These are phyloP conservation scores for Strigamia maritima DNA, from an alignment of 2,888 invertebrate genomes.

Conservation along the genomic window DNA sequence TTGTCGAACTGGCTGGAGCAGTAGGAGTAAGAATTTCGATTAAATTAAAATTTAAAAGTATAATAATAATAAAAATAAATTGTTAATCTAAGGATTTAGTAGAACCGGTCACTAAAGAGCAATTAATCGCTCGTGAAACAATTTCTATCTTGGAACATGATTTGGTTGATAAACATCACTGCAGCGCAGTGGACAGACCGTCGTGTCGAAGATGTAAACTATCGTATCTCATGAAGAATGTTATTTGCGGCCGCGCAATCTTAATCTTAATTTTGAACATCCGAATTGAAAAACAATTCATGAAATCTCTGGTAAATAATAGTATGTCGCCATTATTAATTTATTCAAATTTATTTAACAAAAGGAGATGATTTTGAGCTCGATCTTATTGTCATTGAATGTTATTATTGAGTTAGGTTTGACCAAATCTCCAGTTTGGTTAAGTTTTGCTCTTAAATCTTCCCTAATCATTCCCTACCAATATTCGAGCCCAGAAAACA, in stretches of 20 bases:
- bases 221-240: neutral
- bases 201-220: constrained; percentile 7
- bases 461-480: too few species aligned
- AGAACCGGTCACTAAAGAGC: neutral
- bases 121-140: neutral
- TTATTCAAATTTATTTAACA: too few species aligned
- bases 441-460: too few species aligned
- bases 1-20: neutral
- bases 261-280: neutral
- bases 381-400: too few species aligned
- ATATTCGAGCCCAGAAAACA: too few species aligned
- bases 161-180: neutral
- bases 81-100: neutral
- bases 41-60: neutral
- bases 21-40: neutral
- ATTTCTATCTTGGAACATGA: neutral
- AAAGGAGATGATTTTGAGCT: too few species aligned
- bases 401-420: too few species aligned
- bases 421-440: too few species aligned
- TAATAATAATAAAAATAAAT: neutral
- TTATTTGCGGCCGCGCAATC: neutral
- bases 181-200: neutral
- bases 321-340: neutral
- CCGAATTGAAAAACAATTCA: neutral
- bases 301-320: neutral